These are phyloP conservation scores for Amphiura filiformis DNA, from an alignment of 35 echinoderm and acorn worm species.

Conservation along the genomic window DNA sequence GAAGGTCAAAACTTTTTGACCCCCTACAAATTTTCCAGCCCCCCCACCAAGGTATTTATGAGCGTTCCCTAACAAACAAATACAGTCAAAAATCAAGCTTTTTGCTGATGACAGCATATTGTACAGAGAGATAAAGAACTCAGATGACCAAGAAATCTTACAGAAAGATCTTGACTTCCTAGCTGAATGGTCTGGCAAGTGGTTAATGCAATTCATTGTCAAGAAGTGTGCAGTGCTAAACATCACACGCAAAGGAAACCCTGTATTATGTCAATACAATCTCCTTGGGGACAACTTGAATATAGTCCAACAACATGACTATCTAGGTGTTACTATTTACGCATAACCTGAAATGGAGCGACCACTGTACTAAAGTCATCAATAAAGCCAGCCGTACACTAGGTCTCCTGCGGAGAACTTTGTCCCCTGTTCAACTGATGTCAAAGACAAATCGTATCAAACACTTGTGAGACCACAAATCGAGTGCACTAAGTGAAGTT, in stretches of 20 bases:
- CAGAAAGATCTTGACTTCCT: constrained; percentile 16
- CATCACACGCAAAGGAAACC: constrained; percentile 6
- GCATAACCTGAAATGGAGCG: constrained; percentile 3
- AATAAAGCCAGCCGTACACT: constrained; percentile 15
- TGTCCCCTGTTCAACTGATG: constrained; percentile 8
- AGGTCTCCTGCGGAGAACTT: constrained; percentile 5
- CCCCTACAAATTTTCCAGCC: too few species aligned
- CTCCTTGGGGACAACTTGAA: background rate
- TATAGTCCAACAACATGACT: background rate
- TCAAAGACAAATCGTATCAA: constrained; percentile 19
- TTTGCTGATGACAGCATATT: constrained; percentile 18
- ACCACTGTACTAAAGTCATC: background rate
- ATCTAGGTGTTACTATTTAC: constrained; percentile 22
- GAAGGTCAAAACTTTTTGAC: too few species aligned
- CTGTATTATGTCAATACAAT: background rate
- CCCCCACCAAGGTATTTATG: too few species aligned
- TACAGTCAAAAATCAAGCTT: constrained; percentile 11
- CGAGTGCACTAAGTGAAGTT: background rate
- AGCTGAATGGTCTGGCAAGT: constrained; percentile 3
- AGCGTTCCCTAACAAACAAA: too few species aligned
- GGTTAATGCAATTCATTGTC: background rate
- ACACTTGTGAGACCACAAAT: constrained; percentile 2
- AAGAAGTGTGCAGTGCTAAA: constrained; percentile 2
- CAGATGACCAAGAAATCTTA: background rate
- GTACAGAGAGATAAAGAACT: constrained; percentile 22